phyloP scores from a whole-genome alignment of 2,888 invertebrate genomes.

The Pollenia amentaria region DNA sequence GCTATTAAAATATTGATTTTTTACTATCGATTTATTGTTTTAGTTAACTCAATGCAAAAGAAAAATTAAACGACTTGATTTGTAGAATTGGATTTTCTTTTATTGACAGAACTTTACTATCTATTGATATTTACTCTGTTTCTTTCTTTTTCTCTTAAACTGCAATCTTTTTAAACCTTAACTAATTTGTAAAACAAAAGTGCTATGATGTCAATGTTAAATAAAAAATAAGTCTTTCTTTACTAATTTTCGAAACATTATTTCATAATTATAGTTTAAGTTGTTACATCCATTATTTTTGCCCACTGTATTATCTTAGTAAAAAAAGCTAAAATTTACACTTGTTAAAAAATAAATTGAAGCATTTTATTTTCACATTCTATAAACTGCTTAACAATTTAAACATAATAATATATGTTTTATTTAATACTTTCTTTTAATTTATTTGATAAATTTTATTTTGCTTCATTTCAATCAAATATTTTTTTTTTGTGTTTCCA shows the following conservation, averaged over 20 bases:
- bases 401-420: neutral
- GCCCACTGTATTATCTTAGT: constrained; percentile 23
- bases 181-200: constrained; percentile 1
- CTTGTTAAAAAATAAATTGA: constrained; percentile 24
- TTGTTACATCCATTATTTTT: constrained; percentile 1
- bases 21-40: no score
- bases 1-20: no score
- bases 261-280: neutral
- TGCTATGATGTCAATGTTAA: constrained; percentile 38
- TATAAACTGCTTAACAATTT: constrained; percentile 19
- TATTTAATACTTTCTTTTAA: constrained; percentile 16
- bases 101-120: neutral
- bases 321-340: constrained; percentile 23
- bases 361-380: constrained; percentile 31
- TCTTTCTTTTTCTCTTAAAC: constrained; percentile 5
- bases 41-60: no score
- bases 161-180: constrained; percentile 4
- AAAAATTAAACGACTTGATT: neutral
- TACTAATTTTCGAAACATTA: constrained; percentile 2
- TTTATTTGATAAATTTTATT: constrained; percentile 31
- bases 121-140: constrained; percentile 17
- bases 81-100: no score
- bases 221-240: neutral
- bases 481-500: neutral
- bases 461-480: neutral